Percentiles rank a stretch among this genome's conserved stretches.
phyloP scores from a whole-genome alignment of 1,140 invertebrate genomes.

The Riptortus pedestris region DNA sequence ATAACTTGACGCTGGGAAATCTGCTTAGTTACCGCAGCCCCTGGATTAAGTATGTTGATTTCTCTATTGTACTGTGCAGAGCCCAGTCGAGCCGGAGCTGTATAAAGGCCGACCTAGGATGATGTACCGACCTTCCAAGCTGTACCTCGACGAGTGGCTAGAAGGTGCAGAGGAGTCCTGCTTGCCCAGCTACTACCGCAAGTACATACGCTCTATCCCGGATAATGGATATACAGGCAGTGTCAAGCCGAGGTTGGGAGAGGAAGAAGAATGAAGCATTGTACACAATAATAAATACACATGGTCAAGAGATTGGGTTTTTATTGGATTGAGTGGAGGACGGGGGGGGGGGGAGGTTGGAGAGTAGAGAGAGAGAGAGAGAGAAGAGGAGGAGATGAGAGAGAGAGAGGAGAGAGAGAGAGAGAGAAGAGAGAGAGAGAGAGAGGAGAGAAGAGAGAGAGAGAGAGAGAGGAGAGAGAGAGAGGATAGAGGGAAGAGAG shows the following conservation, averaged over 20 bases:
- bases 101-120: slow-evolving; percentile 5
- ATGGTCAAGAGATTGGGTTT: neutral
- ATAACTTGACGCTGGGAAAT: no score
- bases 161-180: slow-evolving; percentile 26
- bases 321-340: neutral
- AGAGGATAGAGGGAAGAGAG: neutral
- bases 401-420: neutral
- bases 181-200: slow-evolving; percentile 23
- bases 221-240: slow-evolving; percentile 26
- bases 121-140: slow-evolving; percentile 23
- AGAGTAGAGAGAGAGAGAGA: neutral
- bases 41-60: no score
- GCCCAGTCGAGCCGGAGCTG: neutral
- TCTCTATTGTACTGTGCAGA: no score
- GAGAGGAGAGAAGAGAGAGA: neutral
- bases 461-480: neutral
- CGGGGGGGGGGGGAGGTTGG: no score
- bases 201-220: slow-evolving; percentile 15
- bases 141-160: slow-evolving; percentile 23
- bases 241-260: slow-evolving; percentile 20
- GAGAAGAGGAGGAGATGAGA: no score
- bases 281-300: neutral
- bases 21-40: no score
- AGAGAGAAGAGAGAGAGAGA: neutral
- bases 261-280: slow-evolving; percentile 21